These are phyloP conservation scores for Willowsia nigromaculata DNA, from an alignment of 2,888 invertebrate species.

Conservation along the genomic window DNA sequence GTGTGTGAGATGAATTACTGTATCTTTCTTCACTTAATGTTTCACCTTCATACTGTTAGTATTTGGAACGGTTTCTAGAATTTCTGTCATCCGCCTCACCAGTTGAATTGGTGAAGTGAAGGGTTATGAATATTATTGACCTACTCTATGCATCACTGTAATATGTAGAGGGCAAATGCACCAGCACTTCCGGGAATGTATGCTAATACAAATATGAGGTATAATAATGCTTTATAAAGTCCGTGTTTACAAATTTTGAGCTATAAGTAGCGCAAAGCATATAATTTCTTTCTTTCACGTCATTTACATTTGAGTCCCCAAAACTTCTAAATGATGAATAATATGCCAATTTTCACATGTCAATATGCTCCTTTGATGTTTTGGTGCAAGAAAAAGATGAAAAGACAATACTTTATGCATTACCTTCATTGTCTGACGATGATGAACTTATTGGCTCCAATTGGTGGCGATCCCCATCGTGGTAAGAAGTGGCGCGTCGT, in stretches of 20 bases:
- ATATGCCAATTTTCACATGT: neutral
- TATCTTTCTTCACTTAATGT: neutral
- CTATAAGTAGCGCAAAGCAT: too few species aligned
- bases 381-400: neutral
- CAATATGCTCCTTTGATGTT: neutral
- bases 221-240: neutral
- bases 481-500: constrained; percentile 40
- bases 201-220: neutral
- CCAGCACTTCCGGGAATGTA: neutral
- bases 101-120: neutral
- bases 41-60: constrained; percentile 22
- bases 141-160: neutral
- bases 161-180: neutral
- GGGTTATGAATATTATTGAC: constrained; percentile 27
- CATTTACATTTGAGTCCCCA: too few species aligned
- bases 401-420: neutral
- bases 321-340: too few species aligned
- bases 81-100: constrained; percentile 29
- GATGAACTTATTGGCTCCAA: constrained; percentile 48
- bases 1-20: neutral
- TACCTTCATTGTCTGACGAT: constrained; percentile 65
- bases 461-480: constrained; percentile 4
- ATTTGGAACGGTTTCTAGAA: neutral
- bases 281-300: too few species aligned
- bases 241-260: too few species aligned